Base-by-base conservation (phyloP, 2,888 invertebrate species). In the Bhutanitis thaidina region DNA sequence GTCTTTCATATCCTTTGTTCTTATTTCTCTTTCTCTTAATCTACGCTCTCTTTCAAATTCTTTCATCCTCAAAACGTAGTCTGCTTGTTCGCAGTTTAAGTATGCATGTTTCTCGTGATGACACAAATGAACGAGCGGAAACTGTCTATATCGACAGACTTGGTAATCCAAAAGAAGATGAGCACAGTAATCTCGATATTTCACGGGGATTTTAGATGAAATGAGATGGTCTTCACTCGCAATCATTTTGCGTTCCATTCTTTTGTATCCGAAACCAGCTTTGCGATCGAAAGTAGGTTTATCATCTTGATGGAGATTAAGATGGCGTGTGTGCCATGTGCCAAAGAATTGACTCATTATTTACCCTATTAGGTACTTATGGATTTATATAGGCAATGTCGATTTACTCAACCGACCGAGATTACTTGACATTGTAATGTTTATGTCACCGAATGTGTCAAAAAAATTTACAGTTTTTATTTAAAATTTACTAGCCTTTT, bases 141-240 rank as follows among this genome's bases (percentile, higher is more conserved):
- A 93, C 20, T 93, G 80, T 48, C 94, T 91, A 47, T 90, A 86
- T 46, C 94, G 89, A 71, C 98, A 98, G 7, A 90, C 81, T 56
- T 91, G 83, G 62, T 93, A 93, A 29, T 93, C 87, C 9, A 98
- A 67, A 29, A 93, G 85, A 25, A 89, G 71, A 73, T 97, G 94
- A 7, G 96, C 94, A 80, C 98, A 98, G 71, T 94, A 98, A 74
- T 97, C 97, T 45, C 97, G 90, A 44, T 91, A 85, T 9, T 91
- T 73, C 0, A 90, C 67, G 0, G 93, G 92, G 32, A 98, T 74
- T 69, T 93, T 93, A 0, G 94, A 94, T 0, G 96, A 94, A 61
- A 90, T 88, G 89, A 97, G 90, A 72, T 96, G 93, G 38, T 91
- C 93, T 49, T 92, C 78, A 1, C 93, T 92, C 0, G 93, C 94